Conservation (phyloP, 2,888 invertebrate species). For the Melanophora roralis region DNA sequence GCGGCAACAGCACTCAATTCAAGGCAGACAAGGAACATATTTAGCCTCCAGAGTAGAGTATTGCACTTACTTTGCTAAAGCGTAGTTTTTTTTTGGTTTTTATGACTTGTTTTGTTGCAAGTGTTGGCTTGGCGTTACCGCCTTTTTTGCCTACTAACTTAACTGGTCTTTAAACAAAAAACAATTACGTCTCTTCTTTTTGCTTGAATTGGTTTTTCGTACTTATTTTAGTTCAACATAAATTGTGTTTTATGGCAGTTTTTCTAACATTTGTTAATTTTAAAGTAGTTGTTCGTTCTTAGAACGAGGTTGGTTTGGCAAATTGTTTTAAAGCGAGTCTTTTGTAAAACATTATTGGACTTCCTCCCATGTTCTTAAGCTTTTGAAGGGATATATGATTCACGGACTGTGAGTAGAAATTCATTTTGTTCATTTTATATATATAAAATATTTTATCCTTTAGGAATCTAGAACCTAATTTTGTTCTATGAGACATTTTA, state of each 20-base stretch:
- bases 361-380: no score
- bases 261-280: constrained; percentile 24
- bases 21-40: not conserved
- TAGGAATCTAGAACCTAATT: no score
- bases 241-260: not conserved
- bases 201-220: not conserved
- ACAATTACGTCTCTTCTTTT: not conserved
- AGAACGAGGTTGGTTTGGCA: not conserved
- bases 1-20: not conserved
- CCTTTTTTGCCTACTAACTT: constrained; percentile 27
- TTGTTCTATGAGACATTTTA: no score
- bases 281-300: not conserved
- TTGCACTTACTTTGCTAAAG: not conserved
- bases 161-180: not conserved
- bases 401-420: no score
- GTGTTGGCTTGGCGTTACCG: constrained; percentile 28
- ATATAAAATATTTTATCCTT: no score
- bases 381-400: no score
- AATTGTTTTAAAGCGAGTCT: not conserved
- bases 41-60: not conserved
- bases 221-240: not conserved
- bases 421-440: no score
- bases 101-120: not conserved
- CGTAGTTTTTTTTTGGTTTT: not conserved
- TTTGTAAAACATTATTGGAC: no score